Evolutionary conservation across 37 sponge, comb jelly and placozoan genomes (phyloP).

Genomic region (Haliclona indistincta): DNA sequence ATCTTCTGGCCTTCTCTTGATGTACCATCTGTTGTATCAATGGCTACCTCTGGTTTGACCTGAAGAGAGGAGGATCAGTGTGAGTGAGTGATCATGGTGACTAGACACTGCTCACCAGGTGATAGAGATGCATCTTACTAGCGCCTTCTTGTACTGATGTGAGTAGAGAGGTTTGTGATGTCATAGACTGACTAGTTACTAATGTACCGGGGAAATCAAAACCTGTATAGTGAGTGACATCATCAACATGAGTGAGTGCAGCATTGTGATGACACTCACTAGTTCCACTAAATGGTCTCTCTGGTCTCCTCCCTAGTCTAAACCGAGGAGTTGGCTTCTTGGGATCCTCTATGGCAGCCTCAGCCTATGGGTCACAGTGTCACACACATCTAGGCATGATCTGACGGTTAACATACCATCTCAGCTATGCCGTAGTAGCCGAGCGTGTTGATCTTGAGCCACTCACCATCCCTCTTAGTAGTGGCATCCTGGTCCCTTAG

Average conservation of each 20-base stretch:
- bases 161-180: slow-evolving; percentile 4
- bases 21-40: background rate
- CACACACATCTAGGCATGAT: background rate
- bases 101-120: background rate
- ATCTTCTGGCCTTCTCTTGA: slow-evolving; percentile 58
- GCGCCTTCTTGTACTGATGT: background rate
- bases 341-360: slow-evolving; percentile 28
- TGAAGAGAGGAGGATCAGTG: background rate
- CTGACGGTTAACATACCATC: slow-evolving; percentile 44
- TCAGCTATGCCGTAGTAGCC: slow-evolving; percentile 85
- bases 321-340: slow-evolving; percentile 57
- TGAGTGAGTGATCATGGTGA: background rate
- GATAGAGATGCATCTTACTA: slow-evolving; percentile 4
- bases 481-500: slow-evolving; percentile 84
- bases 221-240: slow-evolving; percentile 3
- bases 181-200: slow-evolving; percentile 29
- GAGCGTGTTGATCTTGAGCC: slow-evolving; percentile 92
- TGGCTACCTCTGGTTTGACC: slow-evolving; percentile 10
- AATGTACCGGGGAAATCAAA: slow-evolving; percentile 74
- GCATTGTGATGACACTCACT: slow-evolving; percentile 26
- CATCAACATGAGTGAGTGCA: background rate
- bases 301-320: slow-evolving; percentile 18
- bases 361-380: slow-evolving; percentile 29
- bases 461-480: slow-evolving; percentile 67
- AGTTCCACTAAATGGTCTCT: slow-evolving; percentile 30